Conservation (phyloP, 2,113 vertebrate species). For the Tiliqua scincoides region DNA sequence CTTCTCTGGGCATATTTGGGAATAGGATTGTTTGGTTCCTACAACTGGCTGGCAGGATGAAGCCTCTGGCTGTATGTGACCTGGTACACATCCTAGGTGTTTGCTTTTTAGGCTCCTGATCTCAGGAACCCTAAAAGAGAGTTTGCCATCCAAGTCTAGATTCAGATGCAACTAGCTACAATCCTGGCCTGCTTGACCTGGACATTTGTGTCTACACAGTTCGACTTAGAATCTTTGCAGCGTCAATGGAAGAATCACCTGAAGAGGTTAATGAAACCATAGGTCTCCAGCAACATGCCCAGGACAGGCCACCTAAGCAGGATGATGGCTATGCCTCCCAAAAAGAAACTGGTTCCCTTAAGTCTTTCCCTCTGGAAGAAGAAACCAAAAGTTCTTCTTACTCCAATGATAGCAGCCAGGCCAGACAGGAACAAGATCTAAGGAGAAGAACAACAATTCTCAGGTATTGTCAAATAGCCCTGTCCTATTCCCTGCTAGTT, state of each 20-base stretch:
- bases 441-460: neutral
- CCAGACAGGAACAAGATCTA: slow-evolving; percentile 89
- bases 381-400: slow-evolving; percentile 82
- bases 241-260: slow-evolving; percentile 67
- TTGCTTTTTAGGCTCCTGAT: neutral
- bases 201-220: neutral
- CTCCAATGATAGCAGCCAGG: slow-evolving; percentile 85
- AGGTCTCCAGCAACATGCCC: slow-evolving; percentile 87
- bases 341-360: slow-evolving; percentile 86
- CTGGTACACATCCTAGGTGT: too few species aligned
- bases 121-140: neutral
- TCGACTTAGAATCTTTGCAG: neutral
- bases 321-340: slow-evolving; percentile 85
- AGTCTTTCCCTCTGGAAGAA: slow-evolving; percentile 90
- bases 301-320: slow-evolving; percentile 86
- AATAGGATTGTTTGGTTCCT: too few species aligned
- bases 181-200: neutral
- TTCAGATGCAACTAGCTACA: neutral
- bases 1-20: too few species aligned
- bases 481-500: too few species aligned
- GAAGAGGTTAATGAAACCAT: slow-evolving; percentile 88
- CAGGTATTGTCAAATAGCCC: neutral
- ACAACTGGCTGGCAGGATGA: too few species aligned
- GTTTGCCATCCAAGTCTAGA: neutral
- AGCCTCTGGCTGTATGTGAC: too few species aligned